Evolutionary conservation across 2,888 invertebrate genomes (phyloP).

Genomic region (Meteorus cinctellus): DNA sequence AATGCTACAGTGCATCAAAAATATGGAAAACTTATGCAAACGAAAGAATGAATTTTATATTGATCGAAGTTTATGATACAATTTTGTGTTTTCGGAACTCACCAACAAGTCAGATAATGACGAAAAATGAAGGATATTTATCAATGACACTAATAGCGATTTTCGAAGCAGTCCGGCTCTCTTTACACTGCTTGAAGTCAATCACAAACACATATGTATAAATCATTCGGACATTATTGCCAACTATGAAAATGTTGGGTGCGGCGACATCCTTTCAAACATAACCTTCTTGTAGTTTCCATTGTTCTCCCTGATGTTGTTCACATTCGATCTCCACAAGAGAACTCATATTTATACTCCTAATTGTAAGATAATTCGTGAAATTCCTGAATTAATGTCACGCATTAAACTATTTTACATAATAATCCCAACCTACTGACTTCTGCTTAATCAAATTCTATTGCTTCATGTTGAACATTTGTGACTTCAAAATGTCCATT

Average conservation of each 20-base stretch:
- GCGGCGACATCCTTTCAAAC: neutral
- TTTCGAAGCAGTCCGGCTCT: slow-evolving; percentile 1
- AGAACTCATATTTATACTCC: too few relatives aligned
- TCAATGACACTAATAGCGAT: slow-evolving; percentile 19
- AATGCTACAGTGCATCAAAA: neutral
- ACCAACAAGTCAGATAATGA: slow-evolving; percentile 5
- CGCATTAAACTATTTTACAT: too few relatives aligned
- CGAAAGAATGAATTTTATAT: neutral
- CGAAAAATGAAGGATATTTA: slow-evolving; percentile 7
- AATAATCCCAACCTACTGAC: too few relatives aligned
- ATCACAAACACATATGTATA: neutral
- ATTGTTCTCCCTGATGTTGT: too few relatives aligned
- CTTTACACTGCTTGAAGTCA: neutral
- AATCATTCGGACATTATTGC: neutral
- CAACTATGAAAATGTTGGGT: neutral
- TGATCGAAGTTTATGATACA: neutral
- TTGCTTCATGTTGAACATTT: too few relatives aligned
- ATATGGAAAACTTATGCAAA: neutral
- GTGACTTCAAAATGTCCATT: too few relatives aligned
- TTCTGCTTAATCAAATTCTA: too few relatives aligned
- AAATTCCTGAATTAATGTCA: too few relatives aligned
- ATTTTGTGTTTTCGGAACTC: neutral
- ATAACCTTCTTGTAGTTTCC: neutral
- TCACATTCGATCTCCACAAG: too few relatives aligned
- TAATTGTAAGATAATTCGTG: too few relatives aligned